Evolutionary conservation across 2,888 invertebrate genomes (phyloP).

Genomic region (Halocaridina rubra): DNA sequence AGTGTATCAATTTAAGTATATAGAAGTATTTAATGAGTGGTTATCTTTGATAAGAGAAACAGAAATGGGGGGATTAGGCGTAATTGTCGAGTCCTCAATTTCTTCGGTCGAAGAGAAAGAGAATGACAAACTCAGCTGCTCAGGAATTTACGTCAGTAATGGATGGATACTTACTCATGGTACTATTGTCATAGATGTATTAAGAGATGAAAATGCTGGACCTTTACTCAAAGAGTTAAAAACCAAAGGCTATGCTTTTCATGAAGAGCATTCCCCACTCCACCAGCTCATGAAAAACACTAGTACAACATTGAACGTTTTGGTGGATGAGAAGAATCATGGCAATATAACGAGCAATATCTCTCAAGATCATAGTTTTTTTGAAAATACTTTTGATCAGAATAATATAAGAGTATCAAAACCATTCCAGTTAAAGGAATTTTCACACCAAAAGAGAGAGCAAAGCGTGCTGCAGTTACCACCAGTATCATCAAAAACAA

Average conservation of each 20-base stretch:
- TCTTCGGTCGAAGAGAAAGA: not conserved
- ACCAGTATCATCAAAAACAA: not conserved
- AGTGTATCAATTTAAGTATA: no score
- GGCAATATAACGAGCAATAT: not conserved
- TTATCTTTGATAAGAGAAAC: no score
- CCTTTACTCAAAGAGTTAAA: not conserved
- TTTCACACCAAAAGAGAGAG: not conserved
- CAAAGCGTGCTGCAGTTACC: not conserved
- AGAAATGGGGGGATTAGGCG: conserved; percentile 27
- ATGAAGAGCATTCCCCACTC: not conserved
- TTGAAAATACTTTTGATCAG: no score
- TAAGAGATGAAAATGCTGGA: conserved; percentile 2
- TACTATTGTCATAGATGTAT: conserved; percentile 16
- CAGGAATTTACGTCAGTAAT: conserved; percentile 32
- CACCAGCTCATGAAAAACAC: not conserved
- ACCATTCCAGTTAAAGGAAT: not conserved
- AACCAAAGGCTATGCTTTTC: not conserved
- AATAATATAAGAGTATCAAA: not conserved
- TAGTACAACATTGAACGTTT: not conserved
- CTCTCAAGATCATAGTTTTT: no score
- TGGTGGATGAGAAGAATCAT: not conserved
- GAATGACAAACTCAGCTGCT: conserved; percentile 29
- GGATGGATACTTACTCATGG: conserved; percentile 39
- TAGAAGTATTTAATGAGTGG: not conserved
- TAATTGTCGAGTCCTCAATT: conserved; percentile 21